These are phyloP conservation scores for Meloidogyne exigua DNA, from an alignment of 1,140 invertebrate species.

Conservation along the genomic window DNA sequence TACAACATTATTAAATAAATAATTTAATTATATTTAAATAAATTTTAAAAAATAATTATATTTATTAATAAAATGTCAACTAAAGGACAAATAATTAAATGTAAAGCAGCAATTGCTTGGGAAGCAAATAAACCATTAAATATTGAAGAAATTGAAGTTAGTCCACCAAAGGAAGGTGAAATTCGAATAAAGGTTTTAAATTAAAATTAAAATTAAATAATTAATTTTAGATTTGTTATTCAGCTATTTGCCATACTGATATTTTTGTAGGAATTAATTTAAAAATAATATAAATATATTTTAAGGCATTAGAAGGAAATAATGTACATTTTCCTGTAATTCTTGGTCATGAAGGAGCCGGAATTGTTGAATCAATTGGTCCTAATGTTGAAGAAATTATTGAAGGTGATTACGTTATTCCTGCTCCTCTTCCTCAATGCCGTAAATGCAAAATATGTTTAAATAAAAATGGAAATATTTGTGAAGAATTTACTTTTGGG, in stretches of 20 bases:
- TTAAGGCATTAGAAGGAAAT: slow-evolving; percentile 23
- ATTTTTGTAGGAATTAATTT: slow-evolving; percentile 74
- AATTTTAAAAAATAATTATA: too few relatives aligned
- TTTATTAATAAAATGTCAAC: not conserved
- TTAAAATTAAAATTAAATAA: not conserved
- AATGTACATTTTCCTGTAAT: slow-evolving; percentile 72
- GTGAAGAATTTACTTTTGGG: slow-evolving; percentile 64
- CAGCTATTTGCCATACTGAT: slow-evolving; percentile 92
- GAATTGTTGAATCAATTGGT: slow-evolving; percentile 80
- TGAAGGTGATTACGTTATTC: slow-evolving; percentile 90
- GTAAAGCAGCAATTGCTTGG: slow-evolving; percentile 54
- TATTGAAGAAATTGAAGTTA: slow-evolving; percentile 87
- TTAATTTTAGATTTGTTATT: slow-evolving; percentile 23
- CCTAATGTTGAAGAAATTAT: slow-evolving; percentile 45
- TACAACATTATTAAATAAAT: too few relatives aligned
- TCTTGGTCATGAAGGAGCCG: slow-evolving; percentile 84
- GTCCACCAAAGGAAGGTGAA: slow-evolving; percentile 79
- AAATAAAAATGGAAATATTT: slow-evolving; percentile 79
- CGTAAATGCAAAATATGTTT: slow-evolving; percentile 92
- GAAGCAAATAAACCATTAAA: slow-evolving; percentile 72
- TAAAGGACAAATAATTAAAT: slow-evolving; percentile 27
- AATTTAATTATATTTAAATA: too few relatives aligned
- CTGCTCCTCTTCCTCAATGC: slow-evolving; percentile 93
- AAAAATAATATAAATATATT: not conserved
- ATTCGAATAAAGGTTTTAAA: slow-evolving; percentile 68